Percentiles rank a stretch among this genome's conserved stretches.
phyloP scores from a whole-genome alignment of 2,797 vertebrate species.

The Rhynchotus rufescens region DNA sequence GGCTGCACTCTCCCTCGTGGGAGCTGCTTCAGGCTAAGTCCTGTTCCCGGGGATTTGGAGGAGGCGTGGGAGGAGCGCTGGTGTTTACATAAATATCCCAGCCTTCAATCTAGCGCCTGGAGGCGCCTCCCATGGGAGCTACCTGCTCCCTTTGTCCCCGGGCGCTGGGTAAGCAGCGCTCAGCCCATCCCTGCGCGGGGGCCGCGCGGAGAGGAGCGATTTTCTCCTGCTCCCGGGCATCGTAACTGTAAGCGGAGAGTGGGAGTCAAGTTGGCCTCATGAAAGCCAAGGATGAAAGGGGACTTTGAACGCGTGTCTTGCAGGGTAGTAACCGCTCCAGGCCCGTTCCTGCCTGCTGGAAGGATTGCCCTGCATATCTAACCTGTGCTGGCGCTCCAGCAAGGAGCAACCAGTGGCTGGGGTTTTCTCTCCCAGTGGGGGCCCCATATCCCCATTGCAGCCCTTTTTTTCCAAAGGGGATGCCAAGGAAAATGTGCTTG shows the following conservation, averaged over 20 bases:
- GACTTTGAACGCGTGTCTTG: not conserved
- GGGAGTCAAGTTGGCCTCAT: constrained; percentile 4
- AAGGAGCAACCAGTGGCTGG: not conserved
- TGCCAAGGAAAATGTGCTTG: not conserved
- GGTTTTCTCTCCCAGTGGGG: not conserved
- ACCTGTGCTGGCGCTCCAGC: not conserved
- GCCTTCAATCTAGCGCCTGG: constrained; percentile 5
- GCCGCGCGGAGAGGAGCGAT: not conserved
- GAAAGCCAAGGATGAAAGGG: constrained; percentile 33
- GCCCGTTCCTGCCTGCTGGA: not conserved
- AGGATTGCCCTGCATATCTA: not conserved
- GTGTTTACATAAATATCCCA: constrained; percentile 39
- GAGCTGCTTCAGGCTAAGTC: constrained; percentile 15
- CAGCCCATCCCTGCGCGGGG: not conserved
- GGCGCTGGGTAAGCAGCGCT: not conserved
- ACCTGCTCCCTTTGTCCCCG: rapidly evolving
- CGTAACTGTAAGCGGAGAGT: not conserved
- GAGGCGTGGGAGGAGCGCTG: constrained; percentile 33
- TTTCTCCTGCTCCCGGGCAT: constrained; percentile 13
- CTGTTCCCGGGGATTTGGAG: not conserved
- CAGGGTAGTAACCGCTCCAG: not conserved
- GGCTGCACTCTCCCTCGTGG: rapidly evolving
- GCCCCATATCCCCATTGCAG: not conserved
- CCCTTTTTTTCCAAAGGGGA: not conserved
- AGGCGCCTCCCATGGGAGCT: not conserved